phyloP scores from a whole-genome alignment of 2,888 invertebrate genomes.

The Peribatodes rhomboidaria region DNA sequence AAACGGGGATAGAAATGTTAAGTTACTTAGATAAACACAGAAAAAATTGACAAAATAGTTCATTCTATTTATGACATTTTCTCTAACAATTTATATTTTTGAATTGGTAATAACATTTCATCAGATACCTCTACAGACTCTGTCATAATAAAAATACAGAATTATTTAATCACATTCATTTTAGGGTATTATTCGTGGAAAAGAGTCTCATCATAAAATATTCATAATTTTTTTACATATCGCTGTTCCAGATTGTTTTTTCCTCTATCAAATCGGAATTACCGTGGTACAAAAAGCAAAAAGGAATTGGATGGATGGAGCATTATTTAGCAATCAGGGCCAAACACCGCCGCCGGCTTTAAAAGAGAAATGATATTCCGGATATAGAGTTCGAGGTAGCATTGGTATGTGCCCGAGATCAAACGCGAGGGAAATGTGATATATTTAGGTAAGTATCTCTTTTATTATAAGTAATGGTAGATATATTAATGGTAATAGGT shows the following conservation, averaged over 20 bases:
- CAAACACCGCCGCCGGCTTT: constrained; percentile 41
- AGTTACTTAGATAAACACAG: too few species aligned
- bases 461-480: background rate
- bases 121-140: too few species aligned
- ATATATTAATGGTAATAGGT: background rate
- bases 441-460: background rate
- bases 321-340: constrained; percentile 49
- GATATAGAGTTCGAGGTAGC: constrained; percentile 31
- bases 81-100: too few species aligned
- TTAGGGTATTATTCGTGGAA: background rate
- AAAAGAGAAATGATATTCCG: constrained; percentile 43
- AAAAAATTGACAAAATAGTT: too few species aligned
- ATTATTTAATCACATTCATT: background rate
- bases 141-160: background rate
- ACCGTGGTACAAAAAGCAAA: constrained; percentile 34
- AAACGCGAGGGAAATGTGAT: background rate
- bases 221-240: constrained; percentile 24
- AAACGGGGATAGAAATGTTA: too few species aligned
- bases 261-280: constrained; percentile 31
- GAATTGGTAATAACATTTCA: too few species aligned
- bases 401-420: constrained; percentile 9
- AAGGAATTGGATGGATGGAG: constrained; percentile 39
- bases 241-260: constrained; percentile 22
- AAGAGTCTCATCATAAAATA: constrained; percentile 7
- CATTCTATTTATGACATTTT: too few species aligned